phyloP scores from a whole-genome alignment of 2,888 invertebrate species.

The Macrosoma leucophasiata region DNA sequence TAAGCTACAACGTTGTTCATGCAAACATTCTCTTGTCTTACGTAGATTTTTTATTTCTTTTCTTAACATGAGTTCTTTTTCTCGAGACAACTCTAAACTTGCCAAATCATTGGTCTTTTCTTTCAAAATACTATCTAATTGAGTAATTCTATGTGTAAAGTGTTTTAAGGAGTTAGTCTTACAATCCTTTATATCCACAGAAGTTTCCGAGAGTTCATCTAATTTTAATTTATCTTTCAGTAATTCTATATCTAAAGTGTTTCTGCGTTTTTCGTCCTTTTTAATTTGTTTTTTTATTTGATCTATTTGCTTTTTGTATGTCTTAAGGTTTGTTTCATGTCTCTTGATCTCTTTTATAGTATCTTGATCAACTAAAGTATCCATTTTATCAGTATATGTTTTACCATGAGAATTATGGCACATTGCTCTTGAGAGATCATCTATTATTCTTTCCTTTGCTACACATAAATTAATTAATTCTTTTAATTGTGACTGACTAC shows the following conservation, averaged over 20 bases:
- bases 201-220: slow-evolving; percentile 68
- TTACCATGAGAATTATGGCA: slow-evolving; percentile 51
- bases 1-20: slow-evolving; percentile 84
- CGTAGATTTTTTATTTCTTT: slow-evolving; percentile 88
- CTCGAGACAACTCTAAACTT: slow-evolving; percentile 72
- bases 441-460: slow-evolving; percentile 82
- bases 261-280: slow-evolving; percentile 83
- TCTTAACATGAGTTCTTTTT: slow-evolving; percentile 79
- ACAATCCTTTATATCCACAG: slow-evolving; percentile 72
- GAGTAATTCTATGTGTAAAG: slow-evolving; percentile 80
- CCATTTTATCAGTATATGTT: slow-evolving; percentile 76
- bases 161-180: slow-evolving; percentile 77
- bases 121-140: slow-evolving; percentile 80
- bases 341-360: slow-evolving; percentile 80
- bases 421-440: slow-evolving; percentile 74
- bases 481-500: slow-evolving; percentile 80
- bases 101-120: slow-evolving; percentile 82
- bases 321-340: slow-evolving; percentile 82
- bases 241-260: slow-evolving; percentile 80
- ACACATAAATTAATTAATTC: slow-evolving; percentile 81
- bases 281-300: slow-evolving; percentile 83
- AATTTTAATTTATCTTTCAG: slow-evolving; percentile 69
- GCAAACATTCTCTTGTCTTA: slow-evolving; percentile 84
- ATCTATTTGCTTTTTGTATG: slow-evolving; percentile 85
- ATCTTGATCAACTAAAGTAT: slow-evolving; percentile 72